Evolutionary conservation across 2,888 invertebrate genomes (phyloP).

Genomic region (Phaonia tiefii): DNA sequence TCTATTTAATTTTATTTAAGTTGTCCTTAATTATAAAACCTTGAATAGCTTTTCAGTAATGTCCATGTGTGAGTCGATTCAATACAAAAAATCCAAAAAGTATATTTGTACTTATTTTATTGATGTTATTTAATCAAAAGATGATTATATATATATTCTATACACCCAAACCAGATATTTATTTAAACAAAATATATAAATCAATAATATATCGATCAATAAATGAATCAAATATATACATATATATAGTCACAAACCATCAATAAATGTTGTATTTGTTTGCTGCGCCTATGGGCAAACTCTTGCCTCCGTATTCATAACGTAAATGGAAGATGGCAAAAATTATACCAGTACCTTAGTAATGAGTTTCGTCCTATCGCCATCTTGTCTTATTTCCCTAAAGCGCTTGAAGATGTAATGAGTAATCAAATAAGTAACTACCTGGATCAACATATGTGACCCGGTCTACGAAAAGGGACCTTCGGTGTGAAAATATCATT

Average conservation of each 20-base stretch:
- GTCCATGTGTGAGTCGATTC: background rate
- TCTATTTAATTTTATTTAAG: background rate
- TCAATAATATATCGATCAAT: constrained; percentile 14
- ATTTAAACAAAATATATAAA: constrained; percentile 38
- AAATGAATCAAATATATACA: constrained; percentile 2
- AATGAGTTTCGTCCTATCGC: too few relatives aligned
- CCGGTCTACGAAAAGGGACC: too few relatives aligned
- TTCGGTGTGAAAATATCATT: too few relatives aligned
- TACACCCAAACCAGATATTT: constrained; percentile 33
- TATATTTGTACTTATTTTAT: constrained; percentile 41
- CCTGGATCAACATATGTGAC: too few relatives aligned
- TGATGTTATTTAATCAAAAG: constrained; percentile 55
- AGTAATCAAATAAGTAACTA: too few relatives aligned
- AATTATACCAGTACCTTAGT: too few relatives aligned
- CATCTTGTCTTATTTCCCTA: too few relatives aligned
- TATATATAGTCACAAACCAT: background rate
- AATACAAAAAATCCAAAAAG: background rate
- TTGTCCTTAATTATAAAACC: background rate
- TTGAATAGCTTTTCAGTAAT: constrained; percentile 15
- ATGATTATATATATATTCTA: constrained; percentile 22
- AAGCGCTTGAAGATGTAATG: too few relatives aligned
- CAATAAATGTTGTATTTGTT: too few relatives aligned
- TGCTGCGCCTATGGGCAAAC: too few relatives aligned
- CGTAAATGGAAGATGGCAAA: too few relatives aligned
- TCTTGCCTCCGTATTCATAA: too few relatives aligned